Evolutionary conservation across 2,797 vertebrate genomes (phyloP).

Genomic region (Anguilla megastoma): DNA sequence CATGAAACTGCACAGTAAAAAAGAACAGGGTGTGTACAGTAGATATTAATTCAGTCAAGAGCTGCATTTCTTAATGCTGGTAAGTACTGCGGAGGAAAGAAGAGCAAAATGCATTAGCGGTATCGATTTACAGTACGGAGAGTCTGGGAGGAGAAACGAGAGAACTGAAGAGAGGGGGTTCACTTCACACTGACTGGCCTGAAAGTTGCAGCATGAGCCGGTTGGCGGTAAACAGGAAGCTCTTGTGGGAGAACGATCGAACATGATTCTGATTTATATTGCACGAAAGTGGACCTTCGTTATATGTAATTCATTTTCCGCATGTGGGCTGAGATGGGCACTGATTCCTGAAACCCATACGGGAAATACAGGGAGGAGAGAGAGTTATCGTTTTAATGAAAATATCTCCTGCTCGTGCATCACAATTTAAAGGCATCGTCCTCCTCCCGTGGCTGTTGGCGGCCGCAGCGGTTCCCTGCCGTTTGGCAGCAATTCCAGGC

Average conservation of each 20-base stretch:
- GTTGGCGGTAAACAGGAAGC: slow-evolving; percentile 4
- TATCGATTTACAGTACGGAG: background rate
- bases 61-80: background rate
- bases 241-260: slow-evolving; percentile 1
- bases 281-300: background rate
- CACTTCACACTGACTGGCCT: background rate
- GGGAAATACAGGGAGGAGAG: background rate
- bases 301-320: background rate
- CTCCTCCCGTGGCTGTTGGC: background rate
- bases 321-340: background rate
- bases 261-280: slow-evolving; percentile 3
- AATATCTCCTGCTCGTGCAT: background rate
- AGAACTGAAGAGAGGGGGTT: background rate
- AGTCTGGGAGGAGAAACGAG: background rate
- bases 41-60: background rate
- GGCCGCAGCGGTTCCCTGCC: background rate
- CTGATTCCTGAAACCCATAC: background rate
- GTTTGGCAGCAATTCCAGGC: slow-evolving; percentile 25
- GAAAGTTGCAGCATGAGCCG: background rate
- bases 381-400: slow-evolving; percentile 11
- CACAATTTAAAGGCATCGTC: background rate
- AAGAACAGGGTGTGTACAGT: background rate
- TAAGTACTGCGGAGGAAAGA: slow-evolving; percentile 8
- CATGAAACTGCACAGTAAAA: background rate
- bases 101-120: background rate